These are phyloP conservation scores for Varanus salvator DNA, from an alignment of 2,113 vertebrate species.

Conservation along the genomic window DNA sequence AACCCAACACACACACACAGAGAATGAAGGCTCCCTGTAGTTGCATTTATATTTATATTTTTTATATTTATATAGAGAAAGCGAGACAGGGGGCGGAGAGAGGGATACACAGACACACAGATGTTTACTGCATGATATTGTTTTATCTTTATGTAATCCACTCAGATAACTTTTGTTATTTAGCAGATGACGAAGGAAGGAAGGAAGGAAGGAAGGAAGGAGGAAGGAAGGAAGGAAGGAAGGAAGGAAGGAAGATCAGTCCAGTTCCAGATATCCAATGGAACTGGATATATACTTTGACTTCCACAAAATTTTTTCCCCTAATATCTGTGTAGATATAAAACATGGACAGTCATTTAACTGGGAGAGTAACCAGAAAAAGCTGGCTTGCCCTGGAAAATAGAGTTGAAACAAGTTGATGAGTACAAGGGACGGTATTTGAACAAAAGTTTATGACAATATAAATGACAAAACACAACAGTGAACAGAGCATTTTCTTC, in stretches of 20 bases:
- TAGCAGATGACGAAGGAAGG: no score
- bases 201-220: background rate
- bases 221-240: background rate
- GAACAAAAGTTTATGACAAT: conserved; percentile 45
- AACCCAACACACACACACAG: no score
- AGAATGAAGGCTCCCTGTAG: background rate
- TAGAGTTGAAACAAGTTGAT: background rate
- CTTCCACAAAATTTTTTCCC: background rate
- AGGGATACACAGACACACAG: no score
- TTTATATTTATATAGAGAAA: no score
- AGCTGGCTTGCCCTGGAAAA: background rate
- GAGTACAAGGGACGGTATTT: background rate
- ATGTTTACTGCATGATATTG: no score
- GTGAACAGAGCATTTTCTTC: conserved; percentile 33
- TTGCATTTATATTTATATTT: background rate
- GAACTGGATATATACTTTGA: background rate
- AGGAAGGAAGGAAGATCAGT: background rate
- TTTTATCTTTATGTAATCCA: no score
- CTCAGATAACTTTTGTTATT: no score
- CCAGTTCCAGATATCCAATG: background rate
- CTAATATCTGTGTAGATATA: background rate
- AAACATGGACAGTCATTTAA: background rate
- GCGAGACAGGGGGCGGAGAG: no score
- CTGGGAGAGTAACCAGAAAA: background rate
- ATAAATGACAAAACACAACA: conserved; percentile 26